phyloP scores from a whole-genome alignment of 2,113 vertebrate species.

The Ornithorhynchus anatinus region DNA sequence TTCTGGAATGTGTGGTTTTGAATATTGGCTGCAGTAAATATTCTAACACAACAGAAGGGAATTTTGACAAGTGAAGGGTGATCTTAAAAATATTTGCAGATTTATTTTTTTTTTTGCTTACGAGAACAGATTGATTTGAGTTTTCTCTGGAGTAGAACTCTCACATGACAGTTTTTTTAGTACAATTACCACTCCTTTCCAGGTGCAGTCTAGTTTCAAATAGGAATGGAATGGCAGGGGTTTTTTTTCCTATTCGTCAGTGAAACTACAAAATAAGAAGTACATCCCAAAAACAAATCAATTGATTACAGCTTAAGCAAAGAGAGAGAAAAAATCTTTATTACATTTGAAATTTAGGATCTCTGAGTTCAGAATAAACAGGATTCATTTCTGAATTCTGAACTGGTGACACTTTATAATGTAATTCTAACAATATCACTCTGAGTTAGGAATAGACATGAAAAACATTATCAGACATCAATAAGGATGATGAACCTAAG shows the following conservation, averaged over 20 bases:
- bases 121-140: slow-evolving; percentile 7
- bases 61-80: slow-evolving; percentile 17
- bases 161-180: neutral
- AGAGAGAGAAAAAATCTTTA: neutral
- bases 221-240: neutral
- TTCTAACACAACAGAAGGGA: slow-evolving; percentile 20
- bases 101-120: slow-evolving; percentile 4
- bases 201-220: neutral
- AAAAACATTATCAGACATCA: too few species aligned
- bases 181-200: neutral
- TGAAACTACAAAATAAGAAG: neutral
- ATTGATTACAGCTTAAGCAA: neutral
- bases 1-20: neutral
- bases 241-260: neutral
- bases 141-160: neutral
- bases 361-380: neutral
- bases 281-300: neutral
- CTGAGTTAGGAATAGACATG: too few species aligned
- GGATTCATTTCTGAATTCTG: too few species aligned
- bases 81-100: slow-evolving; percentile 20
- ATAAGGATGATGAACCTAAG: too few species aligned
- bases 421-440: too few species aligned
- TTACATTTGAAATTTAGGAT: neutral
- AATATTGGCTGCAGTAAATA: slow-evolving; percentile 21
- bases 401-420: too few species aligned